Conservation (phyloP, 2,888 invertebrate genomes). For the Tortrix viridana region DNA sequence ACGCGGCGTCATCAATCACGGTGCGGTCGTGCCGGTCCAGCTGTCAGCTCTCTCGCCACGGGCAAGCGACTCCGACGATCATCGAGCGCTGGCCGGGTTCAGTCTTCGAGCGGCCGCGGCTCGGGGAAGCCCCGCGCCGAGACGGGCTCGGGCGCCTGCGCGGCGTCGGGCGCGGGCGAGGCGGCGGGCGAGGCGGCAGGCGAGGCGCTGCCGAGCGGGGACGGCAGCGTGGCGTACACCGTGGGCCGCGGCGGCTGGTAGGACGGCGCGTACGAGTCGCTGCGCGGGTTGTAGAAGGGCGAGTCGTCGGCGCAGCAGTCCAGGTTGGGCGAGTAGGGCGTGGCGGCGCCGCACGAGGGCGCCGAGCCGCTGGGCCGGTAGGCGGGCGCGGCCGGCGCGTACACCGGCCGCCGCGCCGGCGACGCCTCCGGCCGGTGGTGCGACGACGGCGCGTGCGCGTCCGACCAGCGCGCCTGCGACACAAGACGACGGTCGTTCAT, state of each 20-base stretch:
- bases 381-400: slow-evolving; percentile 76
- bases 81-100: slow-evolving; percentile 41
- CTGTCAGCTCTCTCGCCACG: too few species aligned
- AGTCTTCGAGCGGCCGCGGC: slow-evolving; percentile 61
- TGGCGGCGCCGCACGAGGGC: slow-evolving; percentile 80
- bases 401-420: slow-evolving; percentile 80
- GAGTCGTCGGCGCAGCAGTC: slow-evolving; percentile 77
- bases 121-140: slow-evolving; percentile 63
- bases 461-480: slow-evolving; percentile 83
- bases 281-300: slow-evolving; percentile 81
- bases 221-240: slow-evolving; percentile 79
- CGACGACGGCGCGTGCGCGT: slow-evolving; percentile 86
- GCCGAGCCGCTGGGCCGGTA: slow-evolving; percentile 80
- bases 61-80: too few species aligned
- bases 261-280: slow-evolving; percentile 80
- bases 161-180: slow-evolving; percentile 66
- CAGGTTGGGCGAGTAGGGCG: slow-evolving; percentile 78
- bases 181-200: slow-evolving; percentile 72
- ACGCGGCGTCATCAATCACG: too few species aligned
- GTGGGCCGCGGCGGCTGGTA: slow-evolving; percentile 79
- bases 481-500: neutral
- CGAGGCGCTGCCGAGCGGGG: slow-evolving; percentile 71
- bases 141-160: slow-evolving; percentile 55
- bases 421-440: slow-evolving; percentile 84
- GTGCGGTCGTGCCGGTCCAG: too few species aligned